These are phyloP conservation scores for Trichopria drosophilae DNA, from an alignment of 2,888 invertebrate genomes.

Conservation along the genomic window DNA sequence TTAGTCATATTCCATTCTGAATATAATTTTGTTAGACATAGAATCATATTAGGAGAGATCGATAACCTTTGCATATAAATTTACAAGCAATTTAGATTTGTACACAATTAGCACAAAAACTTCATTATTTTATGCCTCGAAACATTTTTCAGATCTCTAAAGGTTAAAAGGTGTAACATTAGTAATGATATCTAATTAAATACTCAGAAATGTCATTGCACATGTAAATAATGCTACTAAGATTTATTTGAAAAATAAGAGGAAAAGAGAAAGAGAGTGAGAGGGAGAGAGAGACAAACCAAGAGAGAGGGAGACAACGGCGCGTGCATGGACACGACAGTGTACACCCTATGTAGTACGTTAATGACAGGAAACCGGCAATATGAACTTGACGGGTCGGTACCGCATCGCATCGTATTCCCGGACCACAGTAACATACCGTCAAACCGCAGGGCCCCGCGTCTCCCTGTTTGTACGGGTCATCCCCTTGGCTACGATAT, in stretches of 20 bases:
- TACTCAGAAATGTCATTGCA: no score
- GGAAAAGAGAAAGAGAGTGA: conserved; percentile 3
- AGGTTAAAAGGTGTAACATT: no score
- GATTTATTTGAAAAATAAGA: conserved; percentile 12
- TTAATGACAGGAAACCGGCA: conserved; percentile 58
- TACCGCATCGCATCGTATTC: conserved; percentile 47
- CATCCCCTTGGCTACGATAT: background rate
- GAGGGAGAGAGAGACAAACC: no score
- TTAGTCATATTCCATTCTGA: no score
- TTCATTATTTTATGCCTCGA: no score
- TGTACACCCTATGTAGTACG: conserved; percentile 45
- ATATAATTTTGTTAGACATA: no score
- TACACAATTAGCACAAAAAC: no score
- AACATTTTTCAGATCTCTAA: no score
- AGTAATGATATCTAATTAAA: no score
- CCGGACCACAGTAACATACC: conserved; percentile 43
- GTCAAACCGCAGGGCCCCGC: conserved; percentile 39
- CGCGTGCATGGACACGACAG: conserved; percentile 25
- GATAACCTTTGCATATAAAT: no score
- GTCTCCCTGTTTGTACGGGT: conserved; percentile 1
- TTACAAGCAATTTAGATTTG: no score
- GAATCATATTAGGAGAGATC: no score
- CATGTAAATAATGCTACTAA: background rate
- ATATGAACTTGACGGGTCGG: conserved; percentile 57
- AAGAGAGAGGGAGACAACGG: conserved; percentile 28